These are phyloP conservation scores for Acipenser transmontanus DNA, from an alignment of 2,797 vertebrate species.

Conservation along the genomic window DNA sequence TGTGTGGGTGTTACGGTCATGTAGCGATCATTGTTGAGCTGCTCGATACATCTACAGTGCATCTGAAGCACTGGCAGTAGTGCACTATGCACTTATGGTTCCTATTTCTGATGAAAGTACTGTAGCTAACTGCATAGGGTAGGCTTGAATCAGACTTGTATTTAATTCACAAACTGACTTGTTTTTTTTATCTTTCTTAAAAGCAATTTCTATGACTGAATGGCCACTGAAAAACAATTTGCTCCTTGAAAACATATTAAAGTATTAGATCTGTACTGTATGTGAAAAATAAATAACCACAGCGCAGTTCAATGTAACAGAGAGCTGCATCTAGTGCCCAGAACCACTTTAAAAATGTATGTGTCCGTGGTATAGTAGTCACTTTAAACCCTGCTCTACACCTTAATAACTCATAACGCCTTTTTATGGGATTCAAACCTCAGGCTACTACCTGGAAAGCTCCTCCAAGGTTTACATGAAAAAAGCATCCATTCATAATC, in stretches of 20 bases:
- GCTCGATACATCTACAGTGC: too few species aligned
- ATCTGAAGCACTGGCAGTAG: too few species aligned
- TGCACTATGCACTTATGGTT: too few species aligned
- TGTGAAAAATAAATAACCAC: slow-evolving; percentile 4
- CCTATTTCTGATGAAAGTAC: too few species aligned
- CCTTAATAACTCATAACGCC: not conserved
- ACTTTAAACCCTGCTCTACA: not conserved
- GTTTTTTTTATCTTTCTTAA: not conserved
- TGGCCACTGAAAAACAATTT: slow-evolving; percentile 9
- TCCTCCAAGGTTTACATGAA: not conserved
- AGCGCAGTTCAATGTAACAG: not conserved
- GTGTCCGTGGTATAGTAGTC: not conserved
- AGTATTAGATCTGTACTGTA: slow-evolving; percentile 4
- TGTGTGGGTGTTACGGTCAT: too few species aligned
- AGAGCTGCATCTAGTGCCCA: not conserved
- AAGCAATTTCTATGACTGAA: slow-evolving; percentile 8
- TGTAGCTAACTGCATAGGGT: too few species aligned
- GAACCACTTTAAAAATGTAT: slow-evolving; percentile 6
- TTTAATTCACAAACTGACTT: slow-evolving; percentile 11
- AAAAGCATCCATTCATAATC: slow-evolving; percentile 1
- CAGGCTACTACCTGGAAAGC: not conserved
- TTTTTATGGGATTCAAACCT: not conserved
- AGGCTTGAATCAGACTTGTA: too few species aligned
- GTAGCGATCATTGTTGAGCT: too few species aligned
- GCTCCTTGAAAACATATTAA: not conserved